Conservation (phyloP, 2,797 vertebrate species). For the Lateolabrax maculatus region DNA sequence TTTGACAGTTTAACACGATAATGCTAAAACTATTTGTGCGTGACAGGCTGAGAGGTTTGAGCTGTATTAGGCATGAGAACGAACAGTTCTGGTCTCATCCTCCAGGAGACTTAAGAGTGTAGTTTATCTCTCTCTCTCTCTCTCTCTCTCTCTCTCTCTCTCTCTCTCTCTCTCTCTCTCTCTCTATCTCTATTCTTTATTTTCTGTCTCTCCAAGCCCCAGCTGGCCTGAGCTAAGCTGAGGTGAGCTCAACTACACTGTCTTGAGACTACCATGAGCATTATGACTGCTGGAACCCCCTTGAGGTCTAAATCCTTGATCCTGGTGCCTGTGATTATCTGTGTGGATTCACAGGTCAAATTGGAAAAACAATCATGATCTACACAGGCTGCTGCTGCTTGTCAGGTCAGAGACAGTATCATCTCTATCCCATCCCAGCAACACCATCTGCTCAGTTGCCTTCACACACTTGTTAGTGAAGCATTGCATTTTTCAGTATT, state of each 20-base stretch:
- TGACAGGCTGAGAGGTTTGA: conserved; percentile 9
- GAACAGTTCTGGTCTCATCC: neutral
- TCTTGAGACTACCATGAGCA: conserved; percentile 60
- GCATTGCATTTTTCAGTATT: neutral
- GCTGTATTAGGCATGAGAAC: neutral
- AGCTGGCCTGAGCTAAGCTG: conserved; percentile 60
- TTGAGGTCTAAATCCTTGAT: conserved; percentile 77
- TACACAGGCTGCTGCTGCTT: conserved; percentile 56
- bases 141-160: neutral
- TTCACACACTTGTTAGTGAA: conserved; percentile 27
- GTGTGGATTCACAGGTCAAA: conserved; percentile 73
- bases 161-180: neutral
- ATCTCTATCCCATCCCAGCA: conserved; percentile 47
- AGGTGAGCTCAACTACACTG: conserved; percentile 59
- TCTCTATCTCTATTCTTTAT: conserved; percentile 1
- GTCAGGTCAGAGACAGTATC: conserved; percentile 59
- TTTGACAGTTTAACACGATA: conserved; percentile 8
- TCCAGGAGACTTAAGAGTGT: neutral
- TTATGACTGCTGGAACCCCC: conserved; percentile 52
- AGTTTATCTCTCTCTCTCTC: neutral
- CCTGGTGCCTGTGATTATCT: conserved; percentile 75
- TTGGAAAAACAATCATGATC: conserved; percentile 77
- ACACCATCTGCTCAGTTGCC: conserved; percentile 72
- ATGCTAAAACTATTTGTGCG: conserved; percentile 6
- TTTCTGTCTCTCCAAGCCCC: conserved; percentile 34